phyloP scores from a whole-genome alignment of 2,888 invertebrate species.

The Chaetoderma sp. region DNA sequence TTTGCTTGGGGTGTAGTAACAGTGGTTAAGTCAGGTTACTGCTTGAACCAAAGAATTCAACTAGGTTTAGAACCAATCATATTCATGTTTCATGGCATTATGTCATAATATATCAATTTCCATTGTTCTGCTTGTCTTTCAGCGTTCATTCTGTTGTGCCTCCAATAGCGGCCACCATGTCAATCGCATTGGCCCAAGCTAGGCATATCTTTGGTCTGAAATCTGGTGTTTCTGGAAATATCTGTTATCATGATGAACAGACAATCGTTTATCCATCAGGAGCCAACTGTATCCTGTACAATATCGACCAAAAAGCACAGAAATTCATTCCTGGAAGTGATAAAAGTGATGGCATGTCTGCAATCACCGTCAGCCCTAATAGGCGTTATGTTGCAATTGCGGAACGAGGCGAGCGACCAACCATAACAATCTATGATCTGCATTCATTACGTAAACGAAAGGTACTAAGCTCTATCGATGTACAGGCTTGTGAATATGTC shows the following conservation, averaged over 20 bases:
- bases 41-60: too few species aligned
- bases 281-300: conserved; percentile 70
- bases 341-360: conserved; percentile 69
- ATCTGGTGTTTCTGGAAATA: conserved; percentile 64
- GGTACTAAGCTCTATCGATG: conserved; percentile 67
- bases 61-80: too few species aligned
- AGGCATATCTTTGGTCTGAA: conserved; percentile 69
- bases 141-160: background rate
- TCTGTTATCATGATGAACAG: conserved; percentile 70
- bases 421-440: conserved; percentile 70
- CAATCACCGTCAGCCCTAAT: conserved; percentile 69
- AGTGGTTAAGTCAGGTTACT: too few species aligned
- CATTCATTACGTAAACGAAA: conserved; percentile 69
- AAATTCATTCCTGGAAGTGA: conserved; percentile 70
- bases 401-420: conserved; percentile 68
- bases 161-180: conserved; percentile 51
- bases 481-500: conserved; percentile 76
- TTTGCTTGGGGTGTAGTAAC: too few species aligned
- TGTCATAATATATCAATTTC: too few species aligned
- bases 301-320: conserved; percentile 70
- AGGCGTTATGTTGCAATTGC: conserved; percentile 69
- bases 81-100: too few species aligned
- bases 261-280: conserved; percentile 71
- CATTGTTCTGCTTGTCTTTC: too few species aligned
- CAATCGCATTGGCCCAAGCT: conserved; percentile 67